These are phyloP conservation scores for Chlorocebus sabaeus DNA, from an alignment of 2,113 vertebrate genomes.

Conservation along the genomic window DNA sequence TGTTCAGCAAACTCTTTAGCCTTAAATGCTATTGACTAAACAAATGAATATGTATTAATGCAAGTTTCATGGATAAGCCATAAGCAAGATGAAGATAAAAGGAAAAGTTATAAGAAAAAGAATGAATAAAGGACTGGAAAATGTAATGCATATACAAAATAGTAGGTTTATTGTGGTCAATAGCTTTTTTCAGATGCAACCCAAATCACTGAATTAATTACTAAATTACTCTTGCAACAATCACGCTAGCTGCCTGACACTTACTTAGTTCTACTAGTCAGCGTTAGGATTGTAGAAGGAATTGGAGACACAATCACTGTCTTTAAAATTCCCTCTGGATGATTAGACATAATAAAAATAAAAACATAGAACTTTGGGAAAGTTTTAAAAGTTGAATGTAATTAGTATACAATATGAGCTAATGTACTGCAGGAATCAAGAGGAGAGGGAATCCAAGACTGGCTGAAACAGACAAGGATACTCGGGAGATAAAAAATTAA, in stretches of 20 bases:
- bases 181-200: not conserved
- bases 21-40: not conserved
- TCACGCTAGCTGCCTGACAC: not conserved
- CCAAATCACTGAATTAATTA: too few relatives aligned
- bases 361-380: not conserved
- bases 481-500: not conserved
- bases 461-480: not conserved
- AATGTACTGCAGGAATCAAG: not conserved
- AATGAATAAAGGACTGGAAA: not conserved
- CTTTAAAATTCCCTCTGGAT: not conserved
- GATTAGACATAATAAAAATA: not conserved
- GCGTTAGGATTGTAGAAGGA: not conserved
- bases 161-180: not conserved
- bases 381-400: not conserved
- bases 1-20: not conserved
- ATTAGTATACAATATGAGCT: not conserved
- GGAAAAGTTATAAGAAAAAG: not conserved
- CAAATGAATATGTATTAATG: not conserved
- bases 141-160: not conserved
- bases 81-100: not conserved
- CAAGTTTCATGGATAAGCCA: not conserved
- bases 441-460: accelerated
- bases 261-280: not conserved
- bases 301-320: not conserved
- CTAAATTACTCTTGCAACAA: not conserved